Base-by-base conservation (phyloP, 2,113 vertebrate species). In the Sceloporus undulatus region DNA sequence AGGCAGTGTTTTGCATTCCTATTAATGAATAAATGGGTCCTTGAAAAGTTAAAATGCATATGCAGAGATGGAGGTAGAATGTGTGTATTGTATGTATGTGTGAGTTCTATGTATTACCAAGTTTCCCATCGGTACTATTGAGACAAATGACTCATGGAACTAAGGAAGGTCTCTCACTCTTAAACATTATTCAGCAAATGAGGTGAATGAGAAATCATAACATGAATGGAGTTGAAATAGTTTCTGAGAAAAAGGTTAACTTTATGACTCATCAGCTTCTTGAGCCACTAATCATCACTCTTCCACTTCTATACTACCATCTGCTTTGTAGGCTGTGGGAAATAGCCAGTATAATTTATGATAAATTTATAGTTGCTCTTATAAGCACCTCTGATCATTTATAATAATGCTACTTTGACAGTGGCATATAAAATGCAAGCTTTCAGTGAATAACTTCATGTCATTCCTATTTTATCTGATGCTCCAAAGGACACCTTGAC, bases 211-310 rank as follows among this genome's bases (percentile, higher is more conserved):
- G 13, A 93, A 85, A 82, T 3, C 52, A 52, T 83, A 91, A 6
- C 6, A 54, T 85, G 40, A 83, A 0, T 65, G n/a, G 16, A 85
- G 11, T 83, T 7, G 83, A 79, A 40, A 81, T 0, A 19, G 79
- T 73, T 85, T 82, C 85, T 23, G 85, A 92, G 90, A 85, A 56
- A 91, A 91, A 81, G 1, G 9, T 87, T 89, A 84, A 81, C 27
- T 91, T 89, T 5, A 59, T n/a, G 92, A 87, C 23, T 86, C 85
- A 86, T 90, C 59, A 62, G 74, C 89, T 0, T 0, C 27, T 13
- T 79, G 68, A 86, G 59, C 81, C 34, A 34, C 27, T 79, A 88
- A 91, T 56, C 38, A 75, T 42, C 1, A 0, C 13, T 59, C 16
- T 83, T 59, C 74, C 25, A 79, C 40, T 88, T 92, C 38, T 78